A percentile compares a stretch with the other conserved stretches of the same genome.
Evolutionary conservation across 2,888 invertebrate species (phyloP).

Genomic region (Biston betularia): DNA sequence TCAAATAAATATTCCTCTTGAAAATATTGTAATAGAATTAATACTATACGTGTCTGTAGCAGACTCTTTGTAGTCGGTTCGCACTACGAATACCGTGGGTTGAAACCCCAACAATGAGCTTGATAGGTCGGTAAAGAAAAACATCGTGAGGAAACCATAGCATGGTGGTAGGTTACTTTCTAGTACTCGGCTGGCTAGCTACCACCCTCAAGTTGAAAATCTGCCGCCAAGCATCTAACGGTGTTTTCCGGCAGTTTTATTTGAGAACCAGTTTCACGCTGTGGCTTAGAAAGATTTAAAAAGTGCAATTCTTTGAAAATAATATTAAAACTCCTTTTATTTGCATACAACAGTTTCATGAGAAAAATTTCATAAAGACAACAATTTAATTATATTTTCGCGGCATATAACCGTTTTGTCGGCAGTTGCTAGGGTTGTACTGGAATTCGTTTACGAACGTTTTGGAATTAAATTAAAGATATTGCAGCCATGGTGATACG

Average conservation of each 20-base stretch:
- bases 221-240: too few species aligned
- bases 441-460: not conserved
- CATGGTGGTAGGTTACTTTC: too few species aligned
- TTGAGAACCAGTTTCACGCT: too few species aligned
- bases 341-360: conserved; percentile 21
- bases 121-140: too few species aligned
- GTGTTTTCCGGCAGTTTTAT: too few species aligned
- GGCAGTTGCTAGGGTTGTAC: not conserved
- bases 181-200: too few species aligned
- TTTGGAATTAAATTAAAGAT: not conserved
- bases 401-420: conserved; percentile 20
- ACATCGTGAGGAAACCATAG: too few species aligned
- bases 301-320: not conserved
- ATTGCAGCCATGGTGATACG: too few species aligned
- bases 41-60: too few species aligned
- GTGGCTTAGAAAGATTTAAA: not conserved
- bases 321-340: conserved; percentile 9
- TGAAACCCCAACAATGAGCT: too few species aligned
- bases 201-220: too few species aligned
- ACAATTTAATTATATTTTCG: conserved; percentile 31
- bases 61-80: not conserved
- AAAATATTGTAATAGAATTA: not conserved
- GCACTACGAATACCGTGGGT: too few species aligned
- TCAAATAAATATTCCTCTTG: not conserved
- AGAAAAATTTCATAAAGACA: conserved; percentile 23